Conservation (phyloP, 1,140 invertebrate genomes). For the Fopius arisanus region DNA sequence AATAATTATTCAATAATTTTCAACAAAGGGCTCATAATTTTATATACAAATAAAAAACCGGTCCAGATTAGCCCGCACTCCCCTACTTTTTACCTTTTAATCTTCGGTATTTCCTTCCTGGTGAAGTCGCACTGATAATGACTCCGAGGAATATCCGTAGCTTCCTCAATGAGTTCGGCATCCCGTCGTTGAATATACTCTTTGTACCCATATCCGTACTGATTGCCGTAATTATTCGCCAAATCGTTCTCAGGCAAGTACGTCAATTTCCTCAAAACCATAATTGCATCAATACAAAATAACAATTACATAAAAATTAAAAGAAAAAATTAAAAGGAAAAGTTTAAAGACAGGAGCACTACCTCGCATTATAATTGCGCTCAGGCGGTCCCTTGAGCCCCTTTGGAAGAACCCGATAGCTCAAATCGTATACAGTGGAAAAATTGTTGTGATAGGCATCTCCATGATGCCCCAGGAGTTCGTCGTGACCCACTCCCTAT, state of each 20-base stretch:
- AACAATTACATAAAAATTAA: too few species aligned
- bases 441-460: slow-evolving; percentile 38
- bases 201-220: slow-evolving; percentile 25
- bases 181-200: slow-evolving; percentile 23
- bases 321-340: too few species aligned
- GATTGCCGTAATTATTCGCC: slow-evolving; percentile 30
- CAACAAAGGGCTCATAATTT: too few species aligned
- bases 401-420: slow-evolving; percentile 35
- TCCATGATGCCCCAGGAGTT: slow-evolving; percentile 24
- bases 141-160: neutral
- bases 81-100: slow-evolving; percentile 14
- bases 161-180: slow-evolving; percentile 9
- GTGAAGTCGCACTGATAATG: slow-evolving; percentile 29
- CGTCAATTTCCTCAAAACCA: slow-evolving; percentile 6
- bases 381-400: slow-evolving; percentile 15
- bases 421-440: slow-evolving; percentile 37
- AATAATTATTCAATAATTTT: too few species aligned
- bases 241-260: slow-evolving; percentile 32
- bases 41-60: too few species aligned
- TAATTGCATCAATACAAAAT: too few species aligned
- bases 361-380: slow-evolving; percentile 39
- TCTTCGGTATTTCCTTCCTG: neutral
- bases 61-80: too few species aligned
- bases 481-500: slow-evolving; percentile 30
- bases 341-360: too few species aligned